Percentiles rank a stretch among this genome's conserved stretches.
Evolutionary conservation across 1,140 invertebrate genomes (phyloP).

Genomic region (Camponotus floridanus): DNA sequence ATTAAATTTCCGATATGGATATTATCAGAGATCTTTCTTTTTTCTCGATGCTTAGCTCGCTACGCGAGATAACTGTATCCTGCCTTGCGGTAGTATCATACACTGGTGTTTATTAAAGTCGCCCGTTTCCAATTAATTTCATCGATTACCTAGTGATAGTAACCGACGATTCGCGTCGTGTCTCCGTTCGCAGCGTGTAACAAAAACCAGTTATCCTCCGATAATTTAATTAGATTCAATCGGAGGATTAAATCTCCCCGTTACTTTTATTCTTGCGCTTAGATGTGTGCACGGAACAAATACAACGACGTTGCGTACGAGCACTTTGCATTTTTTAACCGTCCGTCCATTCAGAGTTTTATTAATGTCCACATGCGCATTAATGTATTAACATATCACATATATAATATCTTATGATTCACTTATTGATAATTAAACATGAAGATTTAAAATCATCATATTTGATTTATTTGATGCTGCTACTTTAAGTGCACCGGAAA

Average conservation of each 20-base stretch:
- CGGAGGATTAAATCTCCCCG: conserved; percentile 9
- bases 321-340: neutral
- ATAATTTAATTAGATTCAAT: conserved; percentile 70
- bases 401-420: neutral
- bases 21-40: conserved; percentile 50
- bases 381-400: neutral
- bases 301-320: conserved; percentile 19
- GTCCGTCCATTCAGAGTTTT: neutral
- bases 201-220: conserved; percentile 54
- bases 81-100: neutral
- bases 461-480: neutral
- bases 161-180: conserved; percentile 13
- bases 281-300: conserved; percentile 25
- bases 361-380: neutral
- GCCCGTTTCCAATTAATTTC: conserved; percentile 70
- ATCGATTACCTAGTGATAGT: conserved; percentile 55
- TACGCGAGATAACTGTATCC: conserved; percentile 4
- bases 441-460: neutral
- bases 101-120: conserved; percentile 58
- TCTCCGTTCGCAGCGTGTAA: conserved; percentile 26
- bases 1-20: conserved; percentile 55
- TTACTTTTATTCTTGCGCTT: conserved; percentile 7
- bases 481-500: conserved; percentile 11
- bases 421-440: neutral
- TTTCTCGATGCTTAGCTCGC: neutral